phyloP scores from a whole-genome alignment of 1,140 invertebrate species.

The Pseudoatta argentina region DNA sequence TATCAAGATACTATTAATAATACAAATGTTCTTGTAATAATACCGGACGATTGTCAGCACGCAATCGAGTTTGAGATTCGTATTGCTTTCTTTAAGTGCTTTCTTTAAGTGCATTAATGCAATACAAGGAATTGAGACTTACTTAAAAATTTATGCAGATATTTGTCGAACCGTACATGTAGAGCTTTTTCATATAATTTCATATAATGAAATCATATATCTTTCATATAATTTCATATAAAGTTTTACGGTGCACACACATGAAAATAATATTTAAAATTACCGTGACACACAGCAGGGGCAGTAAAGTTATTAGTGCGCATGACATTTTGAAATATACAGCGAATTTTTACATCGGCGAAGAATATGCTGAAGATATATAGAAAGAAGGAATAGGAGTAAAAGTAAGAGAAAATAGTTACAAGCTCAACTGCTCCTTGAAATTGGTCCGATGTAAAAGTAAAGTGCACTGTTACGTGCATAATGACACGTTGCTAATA shows the following conservation, averaged over 20 bases:
- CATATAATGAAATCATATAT: neutral
- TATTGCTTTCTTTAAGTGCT: constrained; percentile 57
- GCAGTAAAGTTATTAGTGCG: constrained; percentile 36
- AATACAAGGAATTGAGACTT: constrained; percentile 36
- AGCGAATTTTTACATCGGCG: neutral
- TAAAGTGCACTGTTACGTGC: constrained; percentile 56
- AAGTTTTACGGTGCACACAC: neutral
- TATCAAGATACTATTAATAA: neutral
- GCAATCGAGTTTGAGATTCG: constrained; percentile 65
- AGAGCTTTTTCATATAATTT: neutral
- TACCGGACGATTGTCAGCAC: constrained; percentile 70
- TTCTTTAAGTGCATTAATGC: constrained; percentile 35
- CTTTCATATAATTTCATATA: neutral
- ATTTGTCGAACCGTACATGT: neutral
- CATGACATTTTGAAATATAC: constrained; percentile 9
- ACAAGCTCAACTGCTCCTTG: constrained; percentile 43
- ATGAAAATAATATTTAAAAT: constrained; percentile 36
- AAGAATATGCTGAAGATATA: neutral
- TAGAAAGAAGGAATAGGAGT: neutral
- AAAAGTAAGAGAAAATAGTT: constrained; percentile 54
- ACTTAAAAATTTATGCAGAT: constrained; percentile 9
- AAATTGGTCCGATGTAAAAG: constrained; percentile 67
- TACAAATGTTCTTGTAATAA: constrained; percentile 44
- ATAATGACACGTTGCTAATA: constrained; percentile 31
- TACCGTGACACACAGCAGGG: neutral